phyloP scores from a whole-genome alignment of 53 echinoderm and acorn worm genomes.

The Crossaster papposus region DNA sequence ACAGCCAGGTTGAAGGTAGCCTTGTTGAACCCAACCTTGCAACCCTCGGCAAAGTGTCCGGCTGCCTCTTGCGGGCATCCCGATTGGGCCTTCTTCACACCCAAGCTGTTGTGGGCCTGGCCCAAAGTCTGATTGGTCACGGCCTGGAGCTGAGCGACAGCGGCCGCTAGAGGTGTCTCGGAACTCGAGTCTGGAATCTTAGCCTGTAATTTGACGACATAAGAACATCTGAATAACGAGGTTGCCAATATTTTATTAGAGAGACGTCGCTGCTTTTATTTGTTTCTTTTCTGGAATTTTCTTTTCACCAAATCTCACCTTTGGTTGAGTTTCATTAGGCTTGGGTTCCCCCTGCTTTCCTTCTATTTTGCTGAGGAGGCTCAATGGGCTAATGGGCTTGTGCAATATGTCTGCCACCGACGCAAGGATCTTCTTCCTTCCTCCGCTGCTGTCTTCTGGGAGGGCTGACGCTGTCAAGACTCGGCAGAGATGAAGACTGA shows the following conservation, averaged over 20 bases:
- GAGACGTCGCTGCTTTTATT: too few species aligned
- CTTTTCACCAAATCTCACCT: conserved; percentile 3
- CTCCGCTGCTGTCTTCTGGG: conserved; percentile 31
- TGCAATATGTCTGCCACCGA: conserved; percentile 24
- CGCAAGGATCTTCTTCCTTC: conserved; percentile 26
- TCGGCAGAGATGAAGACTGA: conserved; percentile 45
- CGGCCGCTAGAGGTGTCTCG: not conserved
- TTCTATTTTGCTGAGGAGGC: not conserved
- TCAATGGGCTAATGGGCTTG: not conserved
- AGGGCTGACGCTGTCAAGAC: conserved; percentile 19
- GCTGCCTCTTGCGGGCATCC: conserved; percentile 73
- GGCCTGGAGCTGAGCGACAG: conserved; percentile 19
- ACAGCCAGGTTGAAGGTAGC: conserved; percentile 88
- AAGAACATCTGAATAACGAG: not conserved
- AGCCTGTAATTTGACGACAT: not conserved
- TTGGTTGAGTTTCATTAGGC: not conserved
- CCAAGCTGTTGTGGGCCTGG: conserved; percentile 74
- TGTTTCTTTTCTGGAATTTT: not conserved
- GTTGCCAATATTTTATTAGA: too few species aligned
- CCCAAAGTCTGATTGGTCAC: conserved; percentile 67
- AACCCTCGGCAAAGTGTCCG: conserved; percentile 69
- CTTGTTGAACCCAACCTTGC: conserved; percentile 72
- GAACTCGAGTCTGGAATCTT: not conserved
- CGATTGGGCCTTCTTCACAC: conserved; percentile 60
- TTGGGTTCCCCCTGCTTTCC: not conserved